Conservation (phyloP, 92 coral and sea anemone species). For the Porites cylindrica region DNA sequence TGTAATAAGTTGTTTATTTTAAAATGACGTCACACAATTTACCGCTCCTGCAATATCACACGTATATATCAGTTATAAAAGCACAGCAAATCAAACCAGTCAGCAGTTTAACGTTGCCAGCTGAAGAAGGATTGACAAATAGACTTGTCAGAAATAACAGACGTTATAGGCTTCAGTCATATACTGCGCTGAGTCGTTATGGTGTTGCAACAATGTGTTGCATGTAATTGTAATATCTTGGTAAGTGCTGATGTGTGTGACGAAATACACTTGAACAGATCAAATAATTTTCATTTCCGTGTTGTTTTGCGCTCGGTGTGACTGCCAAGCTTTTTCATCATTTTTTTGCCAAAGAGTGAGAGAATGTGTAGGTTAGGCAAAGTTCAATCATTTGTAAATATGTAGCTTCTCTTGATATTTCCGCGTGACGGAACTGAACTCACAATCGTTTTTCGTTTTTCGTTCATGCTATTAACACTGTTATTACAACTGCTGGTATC, state of each 20-base stretch:
- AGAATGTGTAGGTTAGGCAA: conserved; percentile 5
- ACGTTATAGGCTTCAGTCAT: background rate
- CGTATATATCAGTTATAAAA: background rate
- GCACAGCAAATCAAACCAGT: background rate
- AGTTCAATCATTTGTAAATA: background rate
- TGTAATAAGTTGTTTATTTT: background rate
- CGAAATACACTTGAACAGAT: background rate
- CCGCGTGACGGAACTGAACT: background rate
- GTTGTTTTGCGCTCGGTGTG: background rate
- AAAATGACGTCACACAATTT: conserved; percentile 24
- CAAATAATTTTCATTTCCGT: background rate
- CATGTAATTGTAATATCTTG: conserved; percentile 34
- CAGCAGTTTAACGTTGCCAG: conserved; percentile 21
- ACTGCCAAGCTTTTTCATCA: background rate
- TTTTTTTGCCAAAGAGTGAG: background rate
- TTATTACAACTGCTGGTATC: no score
- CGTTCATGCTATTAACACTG: no score
- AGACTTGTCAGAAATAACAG: background rate
- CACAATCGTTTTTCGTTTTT: background rate
- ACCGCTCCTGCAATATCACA: background rate
- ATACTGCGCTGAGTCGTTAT: background rate
- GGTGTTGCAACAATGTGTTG: conserved; percentile 39
- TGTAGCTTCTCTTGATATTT: no score
- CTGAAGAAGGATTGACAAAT: background rate
- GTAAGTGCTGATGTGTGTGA: background rate